Conservation (phyloP, 1,140 invertebrate species). For the Eufriesea mexicana region DNA sequence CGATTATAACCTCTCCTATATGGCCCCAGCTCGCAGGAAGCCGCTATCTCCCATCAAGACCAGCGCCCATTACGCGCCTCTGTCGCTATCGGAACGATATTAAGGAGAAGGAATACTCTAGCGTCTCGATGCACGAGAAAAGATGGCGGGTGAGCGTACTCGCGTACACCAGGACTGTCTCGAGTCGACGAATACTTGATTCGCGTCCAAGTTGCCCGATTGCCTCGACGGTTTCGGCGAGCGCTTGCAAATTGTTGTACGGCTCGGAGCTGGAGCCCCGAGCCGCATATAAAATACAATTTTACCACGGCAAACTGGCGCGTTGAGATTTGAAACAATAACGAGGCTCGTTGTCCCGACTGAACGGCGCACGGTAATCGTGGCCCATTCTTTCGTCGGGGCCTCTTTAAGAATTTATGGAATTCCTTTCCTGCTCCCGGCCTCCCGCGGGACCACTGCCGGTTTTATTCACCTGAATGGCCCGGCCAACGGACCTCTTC, state of each 20-base stretch:
- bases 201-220: neutral
- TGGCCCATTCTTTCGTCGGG: slow-evolving; percentile 31
- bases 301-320: slow-evolving; percentile 6
- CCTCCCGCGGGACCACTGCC: slow-evolving; percentile 27
- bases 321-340: slow-evolving; percentile 48
- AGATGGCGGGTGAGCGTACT: too few species aligned
- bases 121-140: too few species aligned
- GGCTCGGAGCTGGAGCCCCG: neutral
- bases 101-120: neutral
- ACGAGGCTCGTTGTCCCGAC: slow-evolving; percentile 31
- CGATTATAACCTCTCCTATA: neutral
- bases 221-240: neutral
- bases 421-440: slow-evolving; percentile 42
- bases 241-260: neutral
- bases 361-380: slow-evolving; percentile 33
- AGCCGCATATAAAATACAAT: slow-evolving; percentile 9
- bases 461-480: slow-evolving; percentile 52
- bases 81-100: neutral
- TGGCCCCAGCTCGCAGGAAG: neutral
- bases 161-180: too few species aligned
- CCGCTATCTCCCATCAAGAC: neutral
- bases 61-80: too few species aligned
- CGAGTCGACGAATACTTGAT: neutral
- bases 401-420: slow-evolving; percentile 49
- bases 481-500: neutral